Evolutionary conservation across 64 coral and sea anemone genomes (phyloP), one percentile per base, ranked within the genome.

Genomic region (Platygyra sinensis): DNA sequence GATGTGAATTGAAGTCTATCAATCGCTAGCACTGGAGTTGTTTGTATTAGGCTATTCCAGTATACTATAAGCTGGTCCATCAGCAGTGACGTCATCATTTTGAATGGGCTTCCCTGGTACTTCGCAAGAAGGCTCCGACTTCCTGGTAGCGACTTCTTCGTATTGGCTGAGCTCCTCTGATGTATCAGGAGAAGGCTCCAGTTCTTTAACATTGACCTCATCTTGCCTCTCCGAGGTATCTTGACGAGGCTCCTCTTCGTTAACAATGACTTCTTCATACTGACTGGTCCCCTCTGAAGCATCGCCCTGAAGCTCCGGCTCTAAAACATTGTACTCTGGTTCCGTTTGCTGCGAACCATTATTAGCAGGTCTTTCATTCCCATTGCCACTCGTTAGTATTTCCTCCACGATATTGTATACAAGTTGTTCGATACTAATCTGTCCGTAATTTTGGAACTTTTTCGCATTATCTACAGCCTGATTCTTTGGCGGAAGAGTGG

Each of bases 381-480:
- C 51, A 25, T 22, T 27, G 62, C 39, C 13, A 0, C 22, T 38
- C 25, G 13, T 4, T n/a, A 64, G 29, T 28, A 85, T 12, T 11
- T 85, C 80, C 30, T 83, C 38, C 2, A 85, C 63, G 32, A 85
- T 64, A 72, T 71, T 72, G 38, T 85, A 85, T 22, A 85, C 81
- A n/a, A 38, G 81, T 42, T 85, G 81, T 71, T 85, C 81, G 16
- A 46, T 42, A 85, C 38, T 85, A 17, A 85, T 49, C 4, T 62
- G 62, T 0, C 63, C 62, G 72, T 72, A 25, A 16, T 52, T 51
- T 71, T 72, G 39, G 3, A 85, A 63, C 63, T 4, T 72, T 25
- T 39, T 17, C 51, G 36, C n/a, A 17, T 83, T 83, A 10, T 65
- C 18, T 4, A 15, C 10, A 22, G 31, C 28, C 27, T 9, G 0